These are phyloP conservation scores for Rhagophthalmus giganteus DNA, from an alignment of 2,888 invertebrate species.

Conservation along the genomic window DNA sequence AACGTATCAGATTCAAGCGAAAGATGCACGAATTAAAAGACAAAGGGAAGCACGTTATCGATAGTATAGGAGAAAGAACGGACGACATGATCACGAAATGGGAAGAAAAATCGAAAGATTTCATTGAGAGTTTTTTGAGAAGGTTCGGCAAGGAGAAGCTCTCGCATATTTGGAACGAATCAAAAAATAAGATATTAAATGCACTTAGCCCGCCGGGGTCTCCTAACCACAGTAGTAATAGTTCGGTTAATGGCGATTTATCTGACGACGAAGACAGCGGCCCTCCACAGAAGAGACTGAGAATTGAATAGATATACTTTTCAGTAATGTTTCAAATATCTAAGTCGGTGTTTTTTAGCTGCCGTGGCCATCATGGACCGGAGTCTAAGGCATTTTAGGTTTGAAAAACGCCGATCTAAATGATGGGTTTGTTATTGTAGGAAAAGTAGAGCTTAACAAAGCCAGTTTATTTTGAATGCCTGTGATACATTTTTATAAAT, in stretches of 20 bases:
- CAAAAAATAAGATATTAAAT: slow-evolving; percentile 84
- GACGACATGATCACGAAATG: slow-evolving; percentile 90
- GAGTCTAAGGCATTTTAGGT: no score
- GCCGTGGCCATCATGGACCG: no score
- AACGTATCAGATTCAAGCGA: slow-evolving; percentile 92
- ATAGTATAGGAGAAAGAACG: slow-evolving; percentile 82
- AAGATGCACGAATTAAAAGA: slow-evolving; percentile 94
- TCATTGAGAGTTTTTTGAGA: slow-evolving; percentile 90
- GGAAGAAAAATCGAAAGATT: slow-evolving; percentile 96
- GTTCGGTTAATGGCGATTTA: slow-evolving; percentile 47
- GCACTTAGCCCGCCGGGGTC: slow-evolving; percentile 88
- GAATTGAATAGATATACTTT: no score
- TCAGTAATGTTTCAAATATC: no score
- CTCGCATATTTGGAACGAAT: slow-evolving; percentile 85
- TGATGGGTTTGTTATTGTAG: no score
- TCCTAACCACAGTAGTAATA: slow-evolving; percentile 57
- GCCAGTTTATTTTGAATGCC: no score
- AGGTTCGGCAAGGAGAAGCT: slow-evolving; percentile 85
- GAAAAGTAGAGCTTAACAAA: no score
- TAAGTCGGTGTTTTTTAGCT: no score
- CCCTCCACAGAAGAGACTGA: slow-evolving; percentile 49
- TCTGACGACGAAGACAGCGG: slow-evolving; percentile 49
- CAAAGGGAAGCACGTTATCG: slow-evolving; percentile 85
- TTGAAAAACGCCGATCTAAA: no score
- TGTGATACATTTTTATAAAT: no score